A percentile compares a stretch with the other conserved stretches of the same genome.
Conservation (phyloP, 2,113 vertebrate genomes). For the Petrocephalus zakoni region DNA sequence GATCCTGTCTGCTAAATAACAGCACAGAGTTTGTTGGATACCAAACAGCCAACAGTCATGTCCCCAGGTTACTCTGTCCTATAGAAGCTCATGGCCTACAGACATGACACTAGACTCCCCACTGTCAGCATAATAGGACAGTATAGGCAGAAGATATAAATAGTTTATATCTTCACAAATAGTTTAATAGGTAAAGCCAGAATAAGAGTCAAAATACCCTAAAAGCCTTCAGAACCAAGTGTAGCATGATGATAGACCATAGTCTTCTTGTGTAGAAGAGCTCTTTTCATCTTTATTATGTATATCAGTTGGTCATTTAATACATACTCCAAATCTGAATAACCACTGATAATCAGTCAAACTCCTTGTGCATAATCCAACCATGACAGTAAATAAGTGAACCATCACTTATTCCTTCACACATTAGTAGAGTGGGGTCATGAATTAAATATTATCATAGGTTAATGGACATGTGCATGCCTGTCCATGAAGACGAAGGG, state of each 20-base stretch:
- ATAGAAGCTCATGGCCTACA: background rate
- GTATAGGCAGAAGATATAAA: background rate
- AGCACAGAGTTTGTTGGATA: background rate
- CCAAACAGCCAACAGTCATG: background rate
- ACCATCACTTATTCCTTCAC: too few species aligned
- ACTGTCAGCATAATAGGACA: background rate
- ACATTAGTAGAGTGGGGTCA: too few species aligned
- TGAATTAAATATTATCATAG: too few species aligned
- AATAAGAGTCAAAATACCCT: background rate
- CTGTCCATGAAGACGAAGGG: too few species aligned
- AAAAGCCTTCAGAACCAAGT: background rate
- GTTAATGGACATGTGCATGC: too few species aligned
- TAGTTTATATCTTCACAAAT: background rate
- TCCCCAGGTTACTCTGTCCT: background rate
- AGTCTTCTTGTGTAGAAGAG: background rate
- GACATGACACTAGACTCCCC: background rate
- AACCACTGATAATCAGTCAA: too few species aligned
- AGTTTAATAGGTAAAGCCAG: background rate
- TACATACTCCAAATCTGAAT: too few species aligned
- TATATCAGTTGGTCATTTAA: background rate
- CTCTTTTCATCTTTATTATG: background rate
- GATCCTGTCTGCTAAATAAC: background rate
- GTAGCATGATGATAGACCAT: background rate
- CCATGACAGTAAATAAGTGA: too few species aligned
- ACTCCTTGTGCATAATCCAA: too few species aligned